Percentiles rank a stretch among this genome's conserved stretches.
phyloP scores from a whole-genome alignment of 1,140 invertebrate species.

The Euschistus heros region DNA sequence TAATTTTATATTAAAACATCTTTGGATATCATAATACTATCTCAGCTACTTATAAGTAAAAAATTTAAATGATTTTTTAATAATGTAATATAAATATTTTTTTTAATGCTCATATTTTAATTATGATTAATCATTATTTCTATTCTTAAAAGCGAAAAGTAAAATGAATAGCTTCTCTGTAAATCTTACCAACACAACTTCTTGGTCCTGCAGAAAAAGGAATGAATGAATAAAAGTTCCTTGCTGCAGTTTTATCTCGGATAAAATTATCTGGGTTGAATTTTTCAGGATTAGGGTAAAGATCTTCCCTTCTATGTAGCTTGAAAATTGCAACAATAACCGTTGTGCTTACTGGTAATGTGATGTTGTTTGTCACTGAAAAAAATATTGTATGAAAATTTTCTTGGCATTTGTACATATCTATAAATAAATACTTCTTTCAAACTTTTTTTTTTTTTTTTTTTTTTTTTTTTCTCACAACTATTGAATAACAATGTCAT shows the following conservation, averaged over 20 bases:
- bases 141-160: too few relatives aligned
- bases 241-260: constrained; percentile 56
- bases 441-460: not conserved
- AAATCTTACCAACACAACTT: constrained; percentile 61
- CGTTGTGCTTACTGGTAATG: constrained; percentile 52
- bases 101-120: too few relatives aligned
- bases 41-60: too few relatives aligned
- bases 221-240: constrained; percentile 74
- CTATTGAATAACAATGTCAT: too few relatives aligned
- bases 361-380: constrained; percentile 41
- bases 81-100: too few relatives aligned
- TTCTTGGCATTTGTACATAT: not conserved
- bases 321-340: constrained; percentile 52
- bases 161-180: too few relatives aligned
- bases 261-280: constrained; percentile 79
- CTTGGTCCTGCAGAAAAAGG: constrained; percentile 78
- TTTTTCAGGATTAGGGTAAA: constrained; percentile 64
- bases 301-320: constrained; percentile 55
- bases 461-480: too few relatives aligned
- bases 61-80: too few relatives aligned
- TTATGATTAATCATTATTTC: too few relatives aligned
- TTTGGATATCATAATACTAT: too few relatives aligned
- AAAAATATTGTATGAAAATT: constrained; percentile 22
- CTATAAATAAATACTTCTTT: not conserved
- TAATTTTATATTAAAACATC: too few relatives aligned